These are phyloP conservation scores for Thera obeliscata DNA, from an alignment of 2,888 invertebrate genomes.

Conservation along the genomic window DNA sequence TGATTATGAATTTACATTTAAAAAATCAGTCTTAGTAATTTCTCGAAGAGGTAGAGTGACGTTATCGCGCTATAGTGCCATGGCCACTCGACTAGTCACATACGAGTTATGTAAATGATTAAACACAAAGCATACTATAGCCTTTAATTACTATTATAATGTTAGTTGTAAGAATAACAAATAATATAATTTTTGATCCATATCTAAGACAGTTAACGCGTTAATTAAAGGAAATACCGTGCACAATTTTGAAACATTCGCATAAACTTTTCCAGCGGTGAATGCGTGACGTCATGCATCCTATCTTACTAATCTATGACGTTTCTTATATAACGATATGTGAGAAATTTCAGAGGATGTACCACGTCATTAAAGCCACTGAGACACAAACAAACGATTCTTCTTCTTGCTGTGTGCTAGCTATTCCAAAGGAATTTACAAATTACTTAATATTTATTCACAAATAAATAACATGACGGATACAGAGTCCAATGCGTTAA, in stretches of 20 bases:
- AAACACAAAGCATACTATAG: conserved; percentile 25
- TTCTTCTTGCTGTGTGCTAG: too few relatives aligned
- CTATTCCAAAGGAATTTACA: too few relatives aligned
- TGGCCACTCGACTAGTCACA: conserved; percentile 24
- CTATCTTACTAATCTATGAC: conserved; percentile 19
- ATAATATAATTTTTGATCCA: conserved; percentile 64
- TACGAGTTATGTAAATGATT: conserved; percentile 45
- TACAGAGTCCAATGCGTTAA: too few relatives aligned
- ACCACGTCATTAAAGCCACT: background rate
- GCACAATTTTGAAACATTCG: conserved; percentile 57
- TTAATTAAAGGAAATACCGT: conserved; percentile 62
- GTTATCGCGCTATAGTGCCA: conserved; percentile 39
- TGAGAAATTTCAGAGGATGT: background rate
- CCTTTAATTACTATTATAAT: conserved; percentile 26
- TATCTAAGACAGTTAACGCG: conserved; percentile 62
- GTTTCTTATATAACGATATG: conserved; percentile 9
- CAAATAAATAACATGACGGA: too few relatives aligned
- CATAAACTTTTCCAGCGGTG: conserved; percentile 57
- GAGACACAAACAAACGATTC: too few relatives aligned
- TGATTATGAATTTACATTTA: conserved; percentile 41
- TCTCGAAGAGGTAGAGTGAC: conserved; percentile 38
- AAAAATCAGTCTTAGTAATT: conserved; percentile 40
- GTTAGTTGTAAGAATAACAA: conserved; percentile 56
- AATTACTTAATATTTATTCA: too few relatives aligned
- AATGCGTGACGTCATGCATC: conserved; percentile 22